Percentiles rank a stretch among this genome's conserved stretches.
Conservation (phyloP, 2,113 vertebrate species). For the Macrotus californicus region DNA sequence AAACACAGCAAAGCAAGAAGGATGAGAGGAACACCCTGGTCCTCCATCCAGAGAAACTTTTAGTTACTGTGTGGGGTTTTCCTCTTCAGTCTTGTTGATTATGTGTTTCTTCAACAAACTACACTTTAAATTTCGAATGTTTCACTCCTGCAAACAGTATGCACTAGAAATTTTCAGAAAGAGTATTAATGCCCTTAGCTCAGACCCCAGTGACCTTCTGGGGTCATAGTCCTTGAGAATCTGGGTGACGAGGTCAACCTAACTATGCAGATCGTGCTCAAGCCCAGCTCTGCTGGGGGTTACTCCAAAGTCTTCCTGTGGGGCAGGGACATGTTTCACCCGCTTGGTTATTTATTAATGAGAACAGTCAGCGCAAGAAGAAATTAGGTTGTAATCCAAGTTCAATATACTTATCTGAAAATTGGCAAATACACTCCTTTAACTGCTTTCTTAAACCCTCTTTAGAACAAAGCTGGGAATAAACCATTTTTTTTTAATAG, state of each 20-base stretch:
- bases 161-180: neutral
- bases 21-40: neutral
- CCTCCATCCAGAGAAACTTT: neutral
- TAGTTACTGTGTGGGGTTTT: accelerated
- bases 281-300: neutral
- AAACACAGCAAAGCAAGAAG: neutral
- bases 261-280: neutral
- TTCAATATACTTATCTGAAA: constrained; percentile 32
- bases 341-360: constrained; percentile 50
- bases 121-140: neutral
- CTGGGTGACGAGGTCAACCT: neutral
- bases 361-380: neutral
- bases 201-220: neutral
- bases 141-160: neutral
- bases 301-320: neutral
- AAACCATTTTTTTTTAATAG: neutral
- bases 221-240: neutral
- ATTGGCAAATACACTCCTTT: neutral
- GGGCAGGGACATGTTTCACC: neutral
- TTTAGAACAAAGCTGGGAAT: neutral
- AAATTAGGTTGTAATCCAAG: constrained; percentile 12
- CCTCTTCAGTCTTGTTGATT: neutral
- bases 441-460: neutral
- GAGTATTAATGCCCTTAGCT: neutral
- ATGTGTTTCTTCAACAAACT: neutral